Evolutionary conservation across 2,888 invertebrate genomes (phyloP).

Genomic region (Cerastis rubricosa): DNA sequence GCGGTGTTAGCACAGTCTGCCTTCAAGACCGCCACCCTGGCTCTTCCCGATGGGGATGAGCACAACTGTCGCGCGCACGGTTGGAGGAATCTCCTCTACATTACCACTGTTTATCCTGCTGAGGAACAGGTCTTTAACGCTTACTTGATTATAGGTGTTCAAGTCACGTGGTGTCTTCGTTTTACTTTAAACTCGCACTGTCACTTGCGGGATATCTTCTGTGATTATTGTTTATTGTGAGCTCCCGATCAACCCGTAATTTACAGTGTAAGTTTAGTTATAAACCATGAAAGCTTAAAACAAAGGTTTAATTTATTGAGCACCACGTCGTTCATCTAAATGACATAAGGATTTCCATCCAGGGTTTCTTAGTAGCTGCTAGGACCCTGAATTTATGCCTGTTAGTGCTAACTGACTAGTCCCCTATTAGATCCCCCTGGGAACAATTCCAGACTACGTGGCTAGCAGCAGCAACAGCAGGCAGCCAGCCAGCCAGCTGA

Average conservation of each 20-base stretch:
- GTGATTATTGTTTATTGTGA: too few relatives aligned
- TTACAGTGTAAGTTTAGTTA: too few relatives aligned
- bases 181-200: too few relatives aligned
- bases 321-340: neutral
- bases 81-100: slow-evolving; percentile 92
- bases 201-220: too few relatives aligned
- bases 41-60: slow-evolving; percentile 90
- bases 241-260: too few relatives aligned
- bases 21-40: slow-evolving; percentile 77
- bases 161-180: neutral
- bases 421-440: neutral
- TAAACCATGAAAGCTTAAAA: too few relatives aligned
- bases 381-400: neutral
- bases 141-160: neutral
- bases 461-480: too few relatives aligned
- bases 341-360: neutral
- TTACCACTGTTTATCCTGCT: slow-evolving; percentile 91
- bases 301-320: neutral
- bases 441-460: neutral
- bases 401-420: neutral
- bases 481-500: too few relatives aligned
- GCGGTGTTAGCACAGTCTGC: slow-evolving; percentile 81
- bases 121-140: slow-evolving; percentile 89
- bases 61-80: slow-evolving; percentile 90
- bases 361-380: neutral